Evolutionary conservation across 2,888 invertebrate species (phyloP), one percentile per base, ranked within the genome.

Genomic region (Camponotus fellah): DNA sequence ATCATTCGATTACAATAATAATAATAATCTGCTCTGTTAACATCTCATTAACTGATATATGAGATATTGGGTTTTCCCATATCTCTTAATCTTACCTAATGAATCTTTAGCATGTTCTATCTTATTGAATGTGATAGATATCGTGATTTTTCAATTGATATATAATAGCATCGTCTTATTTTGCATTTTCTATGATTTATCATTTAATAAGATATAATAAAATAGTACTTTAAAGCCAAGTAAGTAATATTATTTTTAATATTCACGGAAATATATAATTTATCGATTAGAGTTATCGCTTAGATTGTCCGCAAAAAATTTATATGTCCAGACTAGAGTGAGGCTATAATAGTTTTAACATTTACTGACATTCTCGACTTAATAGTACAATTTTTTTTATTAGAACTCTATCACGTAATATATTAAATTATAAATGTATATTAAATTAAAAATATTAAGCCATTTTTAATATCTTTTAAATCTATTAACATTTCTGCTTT

Each of bases 11-110:
- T 6, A 40, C 14, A 66, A 4, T 4, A 34, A n/a, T 37, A 26
- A 21, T 80, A 34, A n/a, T 37, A 26, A 21, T 80, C 34, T 56
- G 10, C 2, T 14, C 3, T 34, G 34, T 43, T 14, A 12, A 49
- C 14, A 14, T 5, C 3, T 69, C n/a, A 3, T 14, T 37, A 6
- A 60, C 1, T 58, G 34, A 43, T 10, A 26, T 8, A 12, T 37
- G 32, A 32, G 4, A 12, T 21, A 21, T 58, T 71, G 88, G 75
- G 49, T 66, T 64, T 82, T 43, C 40, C 62, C 34, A 3, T 21
- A 77, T 56, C n/a, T 77, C 12, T 46, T 85, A 76, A 86, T 88
- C 79, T 60, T 4, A 10, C 46, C 49, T n/a, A 62, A 76, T 34
- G 71, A 60, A 12, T 71, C 71, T 34, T 40, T 43, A 3, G 2